Conservation (phyloP, 2,113 vertebrate genomes). For the Pluvialis apricaria region DNA sequence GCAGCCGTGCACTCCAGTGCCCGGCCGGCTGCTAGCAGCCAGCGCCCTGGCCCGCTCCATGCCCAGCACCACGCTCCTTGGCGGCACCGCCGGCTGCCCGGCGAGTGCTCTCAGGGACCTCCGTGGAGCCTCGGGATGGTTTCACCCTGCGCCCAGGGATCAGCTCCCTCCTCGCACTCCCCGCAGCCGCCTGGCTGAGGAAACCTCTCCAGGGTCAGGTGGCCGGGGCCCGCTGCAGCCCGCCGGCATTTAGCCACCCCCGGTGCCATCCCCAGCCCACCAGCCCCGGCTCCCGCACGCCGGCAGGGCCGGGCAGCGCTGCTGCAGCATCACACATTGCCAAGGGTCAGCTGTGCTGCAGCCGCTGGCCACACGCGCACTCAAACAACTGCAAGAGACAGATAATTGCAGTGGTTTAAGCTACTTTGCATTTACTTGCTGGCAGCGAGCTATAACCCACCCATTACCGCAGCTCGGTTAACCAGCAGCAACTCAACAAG, state of each 20-base stretch:
- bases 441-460: conserved; percentile 24
- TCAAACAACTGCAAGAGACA: background rate
- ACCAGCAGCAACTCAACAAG: conserved; percentile 40
- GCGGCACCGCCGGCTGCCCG: too few species aligned
- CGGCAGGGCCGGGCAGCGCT: background rate
- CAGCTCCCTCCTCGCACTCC: too few species aligned
- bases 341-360: background rate
- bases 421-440: conserved; percentile 40
- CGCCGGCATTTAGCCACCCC: background rate
- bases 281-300: background rate
- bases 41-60: too few species aligned
- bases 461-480: conserved; percentile 37
- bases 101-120: too few species aligned
- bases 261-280: background rate
- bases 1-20: too few species aligned
- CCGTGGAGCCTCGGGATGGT: too few species aligned
- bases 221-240: background rate
- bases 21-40: too few species aligned
- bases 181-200: too few species aligned
- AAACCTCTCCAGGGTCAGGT: too few species aligned
- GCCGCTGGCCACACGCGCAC: accelerated
- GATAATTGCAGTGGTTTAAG: conserved; percentile 51
- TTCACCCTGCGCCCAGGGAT: too few species aligned
- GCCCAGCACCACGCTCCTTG: too few species aligned
- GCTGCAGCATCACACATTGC: background rate